A percentile compares a stretch with the other conserved stretches of the same genome.
Evolutionary conservation across 2,888 invertebrate species (phyloP).

Genomic region (Cheilosia variabilis): DNA sequence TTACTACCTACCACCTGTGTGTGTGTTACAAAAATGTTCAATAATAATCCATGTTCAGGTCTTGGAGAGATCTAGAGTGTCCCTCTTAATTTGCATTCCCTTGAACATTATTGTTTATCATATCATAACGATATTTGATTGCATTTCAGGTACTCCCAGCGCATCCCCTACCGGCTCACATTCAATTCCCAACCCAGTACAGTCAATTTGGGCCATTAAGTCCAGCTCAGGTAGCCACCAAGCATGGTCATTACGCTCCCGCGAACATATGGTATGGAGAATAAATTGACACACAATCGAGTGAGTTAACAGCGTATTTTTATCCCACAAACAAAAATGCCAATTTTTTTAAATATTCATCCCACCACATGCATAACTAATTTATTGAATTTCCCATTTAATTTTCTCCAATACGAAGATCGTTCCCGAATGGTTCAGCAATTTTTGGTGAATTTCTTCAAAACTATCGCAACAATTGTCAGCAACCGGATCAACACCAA

Average conservation of each 20-base stretch:
- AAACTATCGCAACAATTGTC: constrained; percentile 51
- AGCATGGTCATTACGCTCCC: constrained; percentile 84
- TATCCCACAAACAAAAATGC: constrained; percentile 48
- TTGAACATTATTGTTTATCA: background rate
- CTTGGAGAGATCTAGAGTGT: background rate
- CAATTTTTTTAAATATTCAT: background rate
- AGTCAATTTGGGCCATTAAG: constrained; percentile 84
- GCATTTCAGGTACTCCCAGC: constrained; percentile 85
- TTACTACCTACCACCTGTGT: background rate
- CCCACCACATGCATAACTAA: background rate
- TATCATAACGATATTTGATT: constrained; percentile 8
- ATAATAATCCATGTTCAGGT: background rate
- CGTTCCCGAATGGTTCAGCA: constrained; percentile 70
- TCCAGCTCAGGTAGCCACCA: constrained; percentile 84
- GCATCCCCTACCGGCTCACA: constrained; percentile 92
- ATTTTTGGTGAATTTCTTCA: constrained; percentile 62
- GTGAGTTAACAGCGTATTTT: constrained; percentile 76
- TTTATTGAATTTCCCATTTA: background rate
- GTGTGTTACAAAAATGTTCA: background rate
- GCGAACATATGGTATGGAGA: constrained; percentile 84
- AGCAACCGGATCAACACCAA: constrained; percentile 49
- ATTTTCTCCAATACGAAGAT: constrained; percentile 31
- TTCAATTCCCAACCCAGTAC: constrained; percentile 90
- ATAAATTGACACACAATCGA: constrained; percentile 79
- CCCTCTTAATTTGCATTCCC: background rate